Conservation (phyloP, 2,113 vertebrate species). For the Odocoileus hemionus region DNA sequence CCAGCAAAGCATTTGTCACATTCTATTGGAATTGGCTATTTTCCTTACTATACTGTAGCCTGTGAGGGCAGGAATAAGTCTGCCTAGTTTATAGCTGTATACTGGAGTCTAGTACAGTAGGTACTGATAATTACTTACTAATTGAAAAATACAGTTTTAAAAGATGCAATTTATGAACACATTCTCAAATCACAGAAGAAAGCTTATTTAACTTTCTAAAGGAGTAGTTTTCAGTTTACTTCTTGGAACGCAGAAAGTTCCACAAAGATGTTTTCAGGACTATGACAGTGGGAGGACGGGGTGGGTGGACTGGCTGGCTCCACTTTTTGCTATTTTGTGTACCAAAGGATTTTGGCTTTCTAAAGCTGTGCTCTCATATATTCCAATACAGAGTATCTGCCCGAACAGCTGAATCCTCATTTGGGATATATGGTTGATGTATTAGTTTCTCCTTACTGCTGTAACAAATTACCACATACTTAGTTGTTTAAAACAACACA, state of each 20-base stretch:
- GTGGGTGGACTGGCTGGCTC: no score
- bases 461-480: not conserved
- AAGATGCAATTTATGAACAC: not conserved
- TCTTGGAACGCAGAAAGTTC: not conserved
- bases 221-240: not conserved
- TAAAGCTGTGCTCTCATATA: not conserved
- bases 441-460: not conserved
- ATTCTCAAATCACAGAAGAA: not conserved
- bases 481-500: not conserved
- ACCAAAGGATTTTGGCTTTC: not conserved
- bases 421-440: not conserved
- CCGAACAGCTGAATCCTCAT: not conserved
- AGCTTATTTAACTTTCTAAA: not conserved
- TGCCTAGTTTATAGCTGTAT: not conserved
- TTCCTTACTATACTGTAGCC: not conserved
- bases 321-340: not conserved
- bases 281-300: no score
- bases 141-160: not conserved
- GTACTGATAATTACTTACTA: not conserved
- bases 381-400: not conserved
- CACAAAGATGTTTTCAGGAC: not conserved
- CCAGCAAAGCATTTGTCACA: not conserved
- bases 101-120: not conserved
- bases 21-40: not conserved
- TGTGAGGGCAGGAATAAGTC: not conserved